Evolutionary conservation across 2,888 invertebrate genomes (phyloP), one percentile per base, ranked within the genome.

Genomic region (Agonopterix heracliana): DNA sequence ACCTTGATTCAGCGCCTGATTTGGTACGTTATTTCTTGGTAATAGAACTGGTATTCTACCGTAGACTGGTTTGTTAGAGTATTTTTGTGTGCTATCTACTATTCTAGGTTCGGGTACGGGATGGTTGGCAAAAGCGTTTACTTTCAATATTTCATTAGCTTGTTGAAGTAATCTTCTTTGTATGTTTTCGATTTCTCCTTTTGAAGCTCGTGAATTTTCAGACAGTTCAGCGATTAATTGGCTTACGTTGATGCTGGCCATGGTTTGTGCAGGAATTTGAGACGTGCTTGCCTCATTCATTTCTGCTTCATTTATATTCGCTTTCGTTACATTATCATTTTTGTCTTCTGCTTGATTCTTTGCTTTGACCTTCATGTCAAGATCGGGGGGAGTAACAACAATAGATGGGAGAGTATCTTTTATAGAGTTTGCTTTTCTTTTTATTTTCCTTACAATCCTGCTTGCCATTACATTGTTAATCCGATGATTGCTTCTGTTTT

Each of bases 381-480:
- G 46, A 47, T 75, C 75, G 9, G 84, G 81, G 44, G 82, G 78
- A 8, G 82, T 84, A 12, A 85, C 76, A 34, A 85, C 68, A 57
- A 84, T 83, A 9, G 71, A 72, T 11, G 83, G 81, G 46, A 79
- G 61, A 48, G 70, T 65, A 55, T 73, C 78, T 54, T 65, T 66
- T 13, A 49, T 46, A 45, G 53, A 61, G 13, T 59, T 61, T 60
- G 63, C 59, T 83, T 91, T 92, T 71, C 92, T 91, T 81, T 93
- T 93, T 61, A 93, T 91, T 90, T 92, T 93, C 66, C 93, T 91
- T 65, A 93, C 93, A 60, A 93, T 93, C 69, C 91, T 90, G 71
- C 89, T 87, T 66, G 89, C 92, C 93, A 93, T 93, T 78, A 91
- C 91, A 91, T 90, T 89, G 81, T 90, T 88, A 70, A 49, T 54